These are phyloP conservation scores for Mythimna loreyi DNA, from an alignment of 2,888 invertebrate genomes.

Conservation along the genomic window DNA sequence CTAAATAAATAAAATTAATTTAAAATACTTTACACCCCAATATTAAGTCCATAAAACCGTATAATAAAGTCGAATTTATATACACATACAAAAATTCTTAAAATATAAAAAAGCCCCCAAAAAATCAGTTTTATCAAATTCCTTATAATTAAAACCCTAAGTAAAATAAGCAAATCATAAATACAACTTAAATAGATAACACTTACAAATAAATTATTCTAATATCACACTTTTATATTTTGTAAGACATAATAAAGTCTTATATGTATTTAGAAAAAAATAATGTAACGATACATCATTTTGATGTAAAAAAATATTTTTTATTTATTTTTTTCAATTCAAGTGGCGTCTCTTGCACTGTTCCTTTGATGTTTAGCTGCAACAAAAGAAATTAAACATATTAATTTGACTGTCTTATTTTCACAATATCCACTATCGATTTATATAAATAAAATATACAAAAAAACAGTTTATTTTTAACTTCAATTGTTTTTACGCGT, in stretches of 20 bases:
- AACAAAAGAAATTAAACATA: slow-evolving; percentile 73
- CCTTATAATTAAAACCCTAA: slow-evolving; percentile 21
- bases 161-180: slow-evolving; percentile 57
- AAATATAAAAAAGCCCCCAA: slow-evolving; percentile 16
- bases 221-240: slow-evolving; percentile 87
- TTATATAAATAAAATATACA: too few species aligned
- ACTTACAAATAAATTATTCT: slow-evolving; percentile 79
- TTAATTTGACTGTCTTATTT: background rate
- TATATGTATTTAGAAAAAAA: slow-evolving; percentile 37
- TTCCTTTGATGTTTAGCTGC: slow-evolving; percentile 89
- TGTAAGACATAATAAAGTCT: slow-evolving; percentile 57
- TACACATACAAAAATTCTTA: slow-evolving; percentile 38
- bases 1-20: slow-evolving; percentile 41
- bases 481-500: too few species aligned
- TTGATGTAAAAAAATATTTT: slow-evolving; percentile 16
- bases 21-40: slow-evolving; percentile 57
- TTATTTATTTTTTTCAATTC: slow-evolving; percentile 67
- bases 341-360: slow-evolving; percentile 85
- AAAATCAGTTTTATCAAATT: slow-evolving; percentile 4
- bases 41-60: slow-evolving; percentile 48
- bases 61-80: slow-evolving; percentile 28
- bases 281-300: slow-evolving; percentile 29
- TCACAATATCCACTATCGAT: too few species aligned
- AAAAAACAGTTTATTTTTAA: too few species aligned
- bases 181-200: slow-evolving; percentile 78